Evolutionary conservation across 2,113 vertebrate genomes (phyloP), one percentile per base, ranked within the genome.

Genomic region (Hypocryptadius cinnamomeus): DNA sequence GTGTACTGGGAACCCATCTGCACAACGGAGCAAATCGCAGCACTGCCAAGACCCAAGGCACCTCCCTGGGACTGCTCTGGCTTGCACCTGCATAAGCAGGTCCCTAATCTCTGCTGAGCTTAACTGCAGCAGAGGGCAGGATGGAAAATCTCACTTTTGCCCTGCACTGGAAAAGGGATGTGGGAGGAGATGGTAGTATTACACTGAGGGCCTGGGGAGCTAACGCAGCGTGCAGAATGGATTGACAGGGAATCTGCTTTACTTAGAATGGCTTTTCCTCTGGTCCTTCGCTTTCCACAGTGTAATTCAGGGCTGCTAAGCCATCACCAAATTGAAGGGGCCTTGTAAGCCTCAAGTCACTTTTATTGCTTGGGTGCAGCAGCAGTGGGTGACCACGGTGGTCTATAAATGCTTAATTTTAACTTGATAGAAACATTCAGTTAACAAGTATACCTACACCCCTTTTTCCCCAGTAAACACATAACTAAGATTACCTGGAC

Each of bases 11-110:
- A 92, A 89, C 57, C 71, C 22, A 2, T 24, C 64, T 84, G 78
- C 78, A 91, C 90, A 87, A 15, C 0, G 1, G 79, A 92, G n/a
- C 20, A 76, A 60, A 70, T 8, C 0, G 0, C 35, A 57, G 40
- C 59, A 28, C 21, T 51, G 79, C 72, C 85, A 91, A 70, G 68
- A 86, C 59, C 14, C 48, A 64, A 60, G 79, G 74, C 87, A 42
- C 66, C 86, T 94, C 77, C 85, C 63, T 72, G n/a, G 35, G 50
- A 56, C 87, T 86, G 66, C 53, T 33, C 39, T 64, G 76, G 23
- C 39, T 83, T 20, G 13, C 92, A 95, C 89, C 87, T 96, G 87
- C 48, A 47, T 31, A 84, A 91, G 84, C 78, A 86, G 65, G 40
- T 79, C 57, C 37, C 53, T 66, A 44, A 78, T 37, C 71, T 79